phyloP scores from a whole-genome alignment of 2,797 vertebrate species.

The Notolabrus celidotus region DNA sequence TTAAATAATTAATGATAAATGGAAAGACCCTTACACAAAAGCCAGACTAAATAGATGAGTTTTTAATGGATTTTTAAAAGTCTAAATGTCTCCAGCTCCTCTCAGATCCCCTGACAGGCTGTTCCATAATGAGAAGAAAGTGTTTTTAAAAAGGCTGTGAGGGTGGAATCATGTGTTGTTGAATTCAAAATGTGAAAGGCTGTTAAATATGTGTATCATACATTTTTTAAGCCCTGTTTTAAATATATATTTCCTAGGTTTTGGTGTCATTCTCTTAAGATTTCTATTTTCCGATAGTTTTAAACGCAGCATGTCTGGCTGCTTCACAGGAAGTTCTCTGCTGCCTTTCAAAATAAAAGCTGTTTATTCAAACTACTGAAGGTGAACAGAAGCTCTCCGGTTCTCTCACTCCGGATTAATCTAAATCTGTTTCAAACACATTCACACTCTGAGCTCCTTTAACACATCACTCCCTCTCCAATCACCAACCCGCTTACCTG shows the following conservation, averaged over 20 bases:
- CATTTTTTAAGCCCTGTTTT: no score
- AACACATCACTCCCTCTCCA: not conserved
- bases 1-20: no score
- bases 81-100: no score
- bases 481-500: constrained; percentile 57
- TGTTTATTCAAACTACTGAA: not conserved
- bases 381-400: constrained; percentile 2
- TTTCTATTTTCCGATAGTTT: rapidly evolving
- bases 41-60: no score
- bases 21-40: no score
- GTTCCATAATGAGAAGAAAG: not conserved
- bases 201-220: no score
- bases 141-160: not conserved
- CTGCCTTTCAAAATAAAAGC: constrained; percentile 37
- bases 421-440: constrained; percentile 30
- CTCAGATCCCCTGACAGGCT: no score
- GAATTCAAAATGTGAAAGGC: not conserved
- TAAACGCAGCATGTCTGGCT: constrained; percentile 28
- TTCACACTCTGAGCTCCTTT: not conserved
- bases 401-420: constrained; percentile 21
- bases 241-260: no score
- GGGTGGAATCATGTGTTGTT: not conserved
- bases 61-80: no score
- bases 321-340: not conserved
- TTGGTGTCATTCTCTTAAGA: not conserved